A percentile compares a stretch with the other conserved stretches of the same genome.
Conservation (phyloP, 2,797 vertebrate genomes). For the Pipistrellus pipistrellus region DNA sequence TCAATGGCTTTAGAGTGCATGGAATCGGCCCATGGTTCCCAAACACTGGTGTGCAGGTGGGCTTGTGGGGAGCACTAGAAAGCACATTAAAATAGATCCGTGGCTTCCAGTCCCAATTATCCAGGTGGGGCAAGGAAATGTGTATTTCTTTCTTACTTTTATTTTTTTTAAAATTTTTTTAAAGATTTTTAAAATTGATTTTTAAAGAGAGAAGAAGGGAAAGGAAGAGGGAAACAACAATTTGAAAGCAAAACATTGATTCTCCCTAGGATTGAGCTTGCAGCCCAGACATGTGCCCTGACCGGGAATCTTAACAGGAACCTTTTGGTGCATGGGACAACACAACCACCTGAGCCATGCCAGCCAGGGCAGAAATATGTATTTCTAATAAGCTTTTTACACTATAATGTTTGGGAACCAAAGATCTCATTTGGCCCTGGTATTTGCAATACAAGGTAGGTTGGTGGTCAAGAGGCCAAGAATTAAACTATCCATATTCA, state of each 20-base stretch:
- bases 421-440: background rate
- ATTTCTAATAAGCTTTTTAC: conserved; percentile 23
- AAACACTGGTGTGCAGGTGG: background rate
- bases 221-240: background rate
- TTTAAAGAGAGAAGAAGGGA: background rate
- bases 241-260: background rate
- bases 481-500: background rate
- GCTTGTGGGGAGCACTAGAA: background rate
- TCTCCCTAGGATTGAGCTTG: background rate
- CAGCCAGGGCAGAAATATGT: background rate
- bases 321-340: background rate
- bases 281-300: background rate
- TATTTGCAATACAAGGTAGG: background rate
- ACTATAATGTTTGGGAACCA: background rate
- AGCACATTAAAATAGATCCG: background rate
- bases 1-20: background rate
- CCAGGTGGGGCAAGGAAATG: background rate
- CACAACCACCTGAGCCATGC: background rate
- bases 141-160: conserved; percentile 2
- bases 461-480: conserved; percentile 36
- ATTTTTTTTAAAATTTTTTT: background rate
- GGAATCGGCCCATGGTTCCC: background rate
- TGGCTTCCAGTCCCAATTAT: background rate
- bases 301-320: background rate
- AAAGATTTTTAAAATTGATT: background rate